Percentiles rank a stretch among this genome's conserved stretches.
Conservation (phyloP, 2,113 vertebrate species). For the Corythoichthys haematopterus region DNA sequence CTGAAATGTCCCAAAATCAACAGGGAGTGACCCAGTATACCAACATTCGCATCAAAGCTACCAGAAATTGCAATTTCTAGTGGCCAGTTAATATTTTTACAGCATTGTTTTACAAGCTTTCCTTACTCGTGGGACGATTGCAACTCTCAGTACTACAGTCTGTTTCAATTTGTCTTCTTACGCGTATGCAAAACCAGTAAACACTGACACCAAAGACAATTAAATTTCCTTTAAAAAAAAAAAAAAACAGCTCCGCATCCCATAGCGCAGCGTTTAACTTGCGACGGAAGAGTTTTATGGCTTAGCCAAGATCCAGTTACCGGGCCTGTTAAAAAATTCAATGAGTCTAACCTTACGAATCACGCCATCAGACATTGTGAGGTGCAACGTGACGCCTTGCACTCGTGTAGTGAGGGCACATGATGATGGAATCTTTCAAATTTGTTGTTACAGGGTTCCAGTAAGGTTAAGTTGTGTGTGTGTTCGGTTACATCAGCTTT, state of each 20-base stretch:
- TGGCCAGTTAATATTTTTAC: slow-evolving; percentile 9
- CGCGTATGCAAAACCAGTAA: not conserved
- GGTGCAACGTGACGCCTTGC: slow-evolving; percentile 22
- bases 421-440: not conserved
- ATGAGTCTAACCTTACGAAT: slow-evolving; percentile 41
- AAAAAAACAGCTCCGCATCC: not conserved
- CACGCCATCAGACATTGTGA: slow-evolving; percentile 38
- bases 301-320: slow-evolving; percentile 36
- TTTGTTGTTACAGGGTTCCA: not conserved
- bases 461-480: not conserved
- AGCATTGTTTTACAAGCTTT: slow-evolving; percentile 13
- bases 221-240: not conserved
- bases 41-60: no score
- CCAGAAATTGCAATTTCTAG: no score
- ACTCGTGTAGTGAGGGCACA: no score
- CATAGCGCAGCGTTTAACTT: not conserved
- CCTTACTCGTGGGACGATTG: slow-evolving; percentile 7
- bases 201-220: not conserved
- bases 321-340: slow-evolving; percentile 54
- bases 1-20: no score
- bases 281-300: slow-evolving; percentile 18
- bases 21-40: no score
- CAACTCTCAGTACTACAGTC: not conserved
- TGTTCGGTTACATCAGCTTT: not conserved
- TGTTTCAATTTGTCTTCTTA: not conserved